Evolutionary conservation across 2,888 invertebrate species (phyloP).

Genomic region (Atrina japonica): DNA sequence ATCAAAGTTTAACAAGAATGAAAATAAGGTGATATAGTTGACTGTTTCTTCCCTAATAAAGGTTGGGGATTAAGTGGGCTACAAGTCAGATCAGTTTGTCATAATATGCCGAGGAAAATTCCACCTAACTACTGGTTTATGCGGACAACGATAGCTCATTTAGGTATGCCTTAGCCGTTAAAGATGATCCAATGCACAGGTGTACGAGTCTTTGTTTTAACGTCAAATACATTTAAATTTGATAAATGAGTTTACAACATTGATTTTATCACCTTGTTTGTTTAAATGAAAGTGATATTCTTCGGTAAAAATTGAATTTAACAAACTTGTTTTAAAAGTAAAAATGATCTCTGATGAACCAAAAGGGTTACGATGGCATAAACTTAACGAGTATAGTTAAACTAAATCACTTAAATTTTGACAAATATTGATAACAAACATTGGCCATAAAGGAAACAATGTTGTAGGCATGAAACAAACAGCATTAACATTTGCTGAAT

Average conservation of each 20-base stretch:
- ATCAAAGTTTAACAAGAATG: too few species aligned
- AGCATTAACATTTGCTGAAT: constrained; percentile 34
- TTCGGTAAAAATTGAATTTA: constrained; percentile 15
- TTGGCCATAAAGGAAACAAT: constrained; percentile 26
- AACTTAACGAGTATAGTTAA: constrained; percentile 34
- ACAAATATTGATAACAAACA: constrained; percentile 42
- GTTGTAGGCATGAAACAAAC: constrained; percentile 33
- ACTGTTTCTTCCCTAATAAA: constrained; percentile 7
- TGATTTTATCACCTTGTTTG: constrained; percentile 23
- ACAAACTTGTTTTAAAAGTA: too few species aligned
- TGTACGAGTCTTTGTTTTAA: too few species aligned
- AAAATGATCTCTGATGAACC: constrained; percentile 1
- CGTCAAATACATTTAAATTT: too few species aligned
- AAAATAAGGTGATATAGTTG: constrained; percentile 5
- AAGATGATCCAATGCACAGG: constrained; percentile 19
- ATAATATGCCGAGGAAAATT: constrained; percentile 12
- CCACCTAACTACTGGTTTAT: constrained; percentile 42
- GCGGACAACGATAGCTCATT: constrained; percentile 33
- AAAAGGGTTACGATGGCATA: constrained; percentile 28
- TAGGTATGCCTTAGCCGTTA: constrained; percentile 32
- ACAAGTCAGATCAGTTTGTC: constrained; percentile 23
- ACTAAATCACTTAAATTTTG: constrained; percentile 42
- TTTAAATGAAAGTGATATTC: constrained; percentile 23
- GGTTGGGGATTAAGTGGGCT: constrained; percentile 11
- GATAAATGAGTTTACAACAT: constrained; percentile 18